phyloP scores from a whole-genome alignment of 1,140 invertebrate species.

The Meteorus sp. region DNA sequence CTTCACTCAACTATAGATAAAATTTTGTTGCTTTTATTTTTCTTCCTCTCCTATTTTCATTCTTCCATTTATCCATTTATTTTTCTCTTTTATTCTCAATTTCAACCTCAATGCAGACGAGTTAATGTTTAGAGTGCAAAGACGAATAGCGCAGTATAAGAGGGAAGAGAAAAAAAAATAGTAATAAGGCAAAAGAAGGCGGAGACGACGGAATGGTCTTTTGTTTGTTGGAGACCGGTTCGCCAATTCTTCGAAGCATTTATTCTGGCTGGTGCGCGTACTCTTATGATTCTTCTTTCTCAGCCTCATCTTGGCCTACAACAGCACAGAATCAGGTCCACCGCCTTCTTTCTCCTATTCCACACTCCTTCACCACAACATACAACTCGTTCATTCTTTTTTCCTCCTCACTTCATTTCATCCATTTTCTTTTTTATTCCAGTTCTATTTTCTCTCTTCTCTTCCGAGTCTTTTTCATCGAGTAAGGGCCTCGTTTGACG shows the following conservation, averaged over 20 bases:
- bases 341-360: not conserved
- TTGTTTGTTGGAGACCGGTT: constrained; percentile 50
- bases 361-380: not conserved
- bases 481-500: no score
- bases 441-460: no score
- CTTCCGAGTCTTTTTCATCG: no score
- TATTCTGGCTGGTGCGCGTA: constrained; percentile 37
- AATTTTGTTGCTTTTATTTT: no score
- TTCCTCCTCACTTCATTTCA: not conserved
- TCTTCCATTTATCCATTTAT: no score
- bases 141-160: constrained; percentile 7
- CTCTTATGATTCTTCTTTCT: constrained; percentile 19
- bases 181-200: constrained; percentile 13
- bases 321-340: not conserved
- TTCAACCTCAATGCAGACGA: not conserved
- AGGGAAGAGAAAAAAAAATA: constrained; percentile 15
- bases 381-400: not conserved
- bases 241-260: constrained; percentile 51
- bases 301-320: constrained; percentile 18
- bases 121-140: constrained; percentile 1
- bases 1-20: no score
- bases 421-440: not conserved
- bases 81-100: no score
- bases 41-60: no score
- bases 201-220: constrained; percentile 34